Percentiles rank a stretch among this genome's conserved stretches.
These are phyloP conservation scores for Aphelocoma californica DNA, from an alignment of 2,797 vertebrate species.

Conservation along the genomic window DNA sequence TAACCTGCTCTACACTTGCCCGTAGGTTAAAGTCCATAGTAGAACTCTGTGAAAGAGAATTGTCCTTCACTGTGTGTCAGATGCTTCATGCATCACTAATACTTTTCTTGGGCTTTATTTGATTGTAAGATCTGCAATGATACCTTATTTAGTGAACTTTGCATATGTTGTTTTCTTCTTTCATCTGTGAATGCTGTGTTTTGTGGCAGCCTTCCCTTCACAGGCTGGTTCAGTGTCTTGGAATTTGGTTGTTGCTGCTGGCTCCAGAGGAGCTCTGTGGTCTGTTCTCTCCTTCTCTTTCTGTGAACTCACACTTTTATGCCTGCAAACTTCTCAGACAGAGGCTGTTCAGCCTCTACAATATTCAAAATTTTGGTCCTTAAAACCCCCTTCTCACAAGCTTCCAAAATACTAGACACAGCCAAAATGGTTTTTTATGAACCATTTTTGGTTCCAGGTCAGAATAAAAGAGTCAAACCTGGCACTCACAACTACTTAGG, in stretches of 20 bases:
- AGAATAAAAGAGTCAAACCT: neutral
- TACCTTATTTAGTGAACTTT: neutral
- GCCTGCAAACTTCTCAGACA: neutral
- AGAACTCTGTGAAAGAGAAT: neutral
- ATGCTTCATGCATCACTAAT: neutral
- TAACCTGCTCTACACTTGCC: neutral
- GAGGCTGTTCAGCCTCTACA: neutral
- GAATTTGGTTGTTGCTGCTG: neutral
- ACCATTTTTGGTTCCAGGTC: neutral
- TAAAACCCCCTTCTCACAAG: neutral
- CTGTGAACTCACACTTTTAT: fast-evolving
- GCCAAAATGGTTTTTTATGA: neutral
- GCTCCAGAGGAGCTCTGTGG: neutral
- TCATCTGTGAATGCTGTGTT: neutral
- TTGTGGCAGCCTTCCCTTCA: neutral
- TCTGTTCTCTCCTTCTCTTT: neutral
- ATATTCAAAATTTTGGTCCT: neutral
- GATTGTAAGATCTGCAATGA: neutral
- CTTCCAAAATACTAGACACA: neutral
- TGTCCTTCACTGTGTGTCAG: fast-evolving
- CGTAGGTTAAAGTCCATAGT: neutral
- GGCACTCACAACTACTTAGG: neutral
- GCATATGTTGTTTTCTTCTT: fast-evolving
- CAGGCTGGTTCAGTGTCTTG: neutral
- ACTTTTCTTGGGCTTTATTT: neutral